A percentile compares a stretch with the other conserved stretches of the same genome.
These are phyloP conservation scores for Drosophila pegasa DNA, from an alignment of 2,888 invertebrate species.

Conservation along the genomic window DNA sequence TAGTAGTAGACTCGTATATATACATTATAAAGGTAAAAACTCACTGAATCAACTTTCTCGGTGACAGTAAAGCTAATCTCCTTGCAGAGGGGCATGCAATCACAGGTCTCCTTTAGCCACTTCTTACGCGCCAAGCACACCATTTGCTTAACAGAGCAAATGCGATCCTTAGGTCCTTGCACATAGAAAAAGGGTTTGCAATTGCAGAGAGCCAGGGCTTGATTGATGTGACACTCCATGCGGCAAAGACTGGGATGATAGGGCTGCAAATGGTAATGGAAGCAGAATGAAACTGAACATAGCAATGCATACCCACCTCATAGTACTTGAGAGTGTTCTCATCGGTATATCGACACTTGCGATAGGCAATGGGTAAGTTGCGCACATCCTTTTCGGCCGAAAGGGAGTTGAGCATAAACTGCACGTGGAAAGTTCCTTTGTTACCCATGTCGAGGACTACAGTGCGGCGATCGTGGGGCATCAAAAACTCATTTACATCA, in stretches of 20 bases:
- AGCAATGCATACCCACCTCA: slow-evolving; percentile 50
- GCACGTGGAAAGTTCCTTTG: slow-evolving; percentile 59
- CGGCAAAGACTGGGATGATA: slow-evolving; percentile 81
- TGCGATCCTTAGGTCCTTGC: slow-evolving; percentile 60
- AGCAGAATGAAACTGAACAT: not conserved
- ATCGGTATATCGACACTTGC: slow-evolving; percentile 81
- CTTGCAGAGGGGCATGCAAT: slow-evolving; percentile 76
- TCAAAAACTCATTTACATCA: slow-evolving; percentile 73
- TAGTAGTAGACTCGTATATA: no score
- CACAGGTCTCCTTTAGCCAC: slow-evolving; percentile 73
- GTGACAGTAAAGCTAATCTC: slow-evolving; percentile 65
- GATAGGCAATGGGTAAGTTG: slow-evolving; percentile 76
- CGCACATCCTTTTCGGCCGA: slow-evolving; percentile 76
- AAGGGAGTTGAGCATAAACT: slow-evolving; percentile 62
- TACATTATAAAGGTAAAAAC: slow-evolving; percentile 10
- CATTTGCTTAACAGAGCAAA: slow-evolving; percentile 78
- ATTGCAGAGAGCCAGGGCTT: slow-evolving; percentile 75
- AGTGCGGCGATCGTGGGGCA: slow-evolving; percentile 64
- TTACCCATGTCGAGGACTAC: slow-evolving; percentile 48
- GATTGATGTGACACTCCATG: slow-evolving; percentile 81
- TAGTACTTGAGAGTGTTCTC: slow-evolving; percentile 81
- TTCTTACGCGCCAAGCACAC: slow-evolving; percentile 70
- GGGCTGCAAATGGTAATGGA: slow-evolving; percentile 49
- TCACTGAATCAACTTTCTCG: slow-evolving; percentile 65
- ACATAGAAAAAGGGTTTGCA: slow-evolving; percentile 83